Base-by-base conservation (phyloP, 2,888 invertebrate species). In the Noctuana brunneofusca region DNA sequence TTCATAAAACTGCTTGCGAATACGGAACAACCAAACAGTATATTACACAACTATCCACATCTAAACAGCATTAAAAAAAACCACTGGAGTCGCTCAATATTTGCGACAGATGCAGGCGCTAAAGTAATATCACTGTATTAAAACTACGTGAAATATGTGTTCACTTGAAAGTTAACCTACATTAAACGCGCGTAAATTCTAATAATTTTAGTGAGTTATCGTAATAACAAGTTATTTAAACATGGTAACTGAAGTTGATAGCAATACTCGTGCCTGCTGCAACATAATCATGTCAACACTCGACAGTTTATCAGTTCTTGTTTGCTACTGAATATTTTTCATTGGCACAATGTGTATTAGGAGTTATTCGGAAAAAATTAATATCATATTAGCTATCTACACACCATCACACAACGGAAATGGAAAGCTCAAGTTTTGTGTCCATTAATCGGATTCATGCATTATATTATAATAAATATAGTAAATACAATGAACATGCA, bases 101-200 rank as follows among this genome's bases (percentile, higher is more conserved):
- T 53, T 41, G 52, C 52, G 49, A 63, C 57, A 64, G 56, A 66
- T 57, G 69, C 66, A 67, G 69, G 70, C 68, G 76, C 79, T 81
- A 83, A 70, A 77, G 76, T 83, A 87, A 87, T 87, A 87, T 87
- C 87, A 87, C 88, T 83, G 83, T 70, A 68, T 77, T 75, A 76
- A 67, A 73, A 76, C 76, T 79, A 82, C 75, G 73, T 72, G 54
- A 41, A 53, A 53, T 41, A 22, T 48, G 18, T 52, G 50, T 57
- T 80, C 75, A 80, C 64, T 73, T 73, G 69, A 67, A 69, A 69
- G 70, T 71, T 71, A 75, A 68, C 35, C 65, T 79, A 79, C 65
- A 59, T 68, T 71, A 77, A 67, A 72, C 76, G 76, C 75, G 72
- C 71, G 64, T 35, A 48, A 35, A 60, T 60, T 35, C 46, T 48